These are phyloP conservation scores for Drosophila oshimai DNA, from an alignment of 1,140 invertebrate species.

Conservation along the genomic window DNA sequence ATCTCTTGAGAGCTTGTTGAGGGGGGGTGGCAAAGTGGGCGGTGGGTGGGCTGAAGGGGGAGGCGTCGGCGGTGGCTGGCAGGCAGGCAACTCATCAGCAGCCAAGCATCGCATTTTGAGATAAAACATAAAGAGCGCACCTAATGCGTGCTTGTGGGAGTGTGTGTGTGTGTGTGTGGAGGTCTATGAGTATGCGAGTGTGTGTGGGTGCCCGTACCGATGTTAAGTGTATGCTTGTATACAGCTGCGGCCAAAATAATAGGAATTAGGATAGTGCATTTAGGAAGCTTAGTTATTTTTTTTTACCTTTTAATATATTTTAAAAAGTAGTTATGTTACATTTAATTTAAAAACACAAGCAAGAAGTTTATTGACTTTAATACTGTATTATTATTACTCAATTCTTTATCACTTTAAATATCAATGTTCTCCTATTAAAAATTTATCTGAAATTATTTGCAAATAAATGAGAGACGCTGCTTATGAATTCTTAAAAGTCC, in stretches of 20 bases:
- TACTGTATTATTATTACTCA: no score
- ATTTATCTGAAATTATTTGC: no score
- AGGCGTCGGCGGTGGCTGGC: not conserved
- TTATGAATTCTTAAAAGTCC: no score
- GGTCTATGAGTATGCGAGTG: not conserved
- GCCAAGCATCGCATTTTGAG: constrained; percentile 74
- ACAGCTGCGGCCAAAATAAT: constrained; percentile 7
- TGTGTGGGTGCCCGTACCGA: constrained; percentile 29
- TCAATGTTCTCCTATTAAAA: no score
- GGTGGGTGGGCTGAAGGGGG: not conserved
- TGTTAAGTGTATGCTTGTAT: constrained; percentile 15
- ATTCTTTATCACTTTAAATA: no score
- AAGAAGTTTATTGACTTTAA: no score
- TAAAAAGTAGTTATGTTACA: no score
- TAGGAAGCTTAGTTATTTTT: not conserved
- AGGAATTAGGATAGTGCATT: not conserved
- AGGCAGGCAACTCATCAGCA: constrained; percentile 69
- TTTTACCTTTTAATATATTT: no score
- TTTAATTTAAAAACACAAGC: not conserved
- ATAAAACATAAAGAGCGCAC: constrained; percentile 75
- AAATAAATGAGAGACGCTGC: no score
- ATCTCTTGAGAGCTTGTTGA: constrained; percentile 23
- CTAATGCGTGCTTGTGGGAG: constrained; percentile 47
- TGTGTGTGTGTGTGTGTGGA: not conserved
- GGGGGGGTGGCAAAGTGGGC: not conserved